Evolutionary conservation across 2,888 invertebrate genomes (phyloP), one percentile per base, ranked within the genome.

Genomic region (Oegoconia quadripuncta): DNA sequence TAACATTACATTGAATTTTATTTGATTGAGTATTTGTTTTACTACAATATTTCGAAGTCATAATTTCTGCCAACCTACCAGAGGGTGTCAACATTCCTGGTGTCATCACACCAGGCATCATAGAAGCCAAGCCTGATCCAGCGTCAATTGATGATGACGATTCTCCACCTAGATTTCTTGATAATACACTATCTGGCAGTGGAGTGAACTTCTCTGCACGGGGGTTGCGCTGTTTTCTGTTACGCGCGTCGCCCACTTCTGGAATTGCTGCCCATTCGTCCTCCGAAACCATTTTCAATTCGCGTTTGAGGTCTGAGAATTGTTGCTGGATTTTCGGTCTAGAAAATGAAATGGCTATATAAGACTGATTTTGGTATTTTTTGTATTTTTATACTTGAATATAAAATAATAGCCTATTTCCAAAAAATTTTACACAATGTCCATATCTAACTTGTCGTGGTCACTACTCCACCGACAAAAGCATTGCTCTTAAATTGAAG

Each of bases 271-370:
- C 93, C 99, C 99, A 99, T 68, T 99, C 98, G 43, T 97, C 97
- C 59, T 95, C 95, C 0, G 93, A 92, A 0, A 99, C 94, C 37
- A 90, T 89, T 34, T 93, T 92, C 14, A 97, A 74, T 49, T 95
- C 95, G 55, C 96, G 89, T 78, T 99, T 99, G 13, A 99, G 84
- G 81, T 99, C 99, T 7, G 97, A 98, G 74, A 99, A 99, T 69
- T 99, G 98, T 69, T 99, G 99, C 68, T 99, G 99, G 60, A 99
- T 99, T 89, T 99, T 99, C 1, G 99, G 99, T 46, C 95, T 90
- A 55, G 27, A 13, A 27, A 13, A 27, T n/a, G n/a, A n/a, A n/a
- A n/a, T n/a, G 9, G 9, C 22, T 22, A 22, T 3, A 22, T 2
- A 63, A 64, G 34, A 39, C 36, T 3, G 20, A 7, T 28, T 26